These are phyloP conservation scores for Zaprionus bogoriensis DNA, from an alignment of 2,888 invertebrate species.

Conservation along the genomic window DNA sequence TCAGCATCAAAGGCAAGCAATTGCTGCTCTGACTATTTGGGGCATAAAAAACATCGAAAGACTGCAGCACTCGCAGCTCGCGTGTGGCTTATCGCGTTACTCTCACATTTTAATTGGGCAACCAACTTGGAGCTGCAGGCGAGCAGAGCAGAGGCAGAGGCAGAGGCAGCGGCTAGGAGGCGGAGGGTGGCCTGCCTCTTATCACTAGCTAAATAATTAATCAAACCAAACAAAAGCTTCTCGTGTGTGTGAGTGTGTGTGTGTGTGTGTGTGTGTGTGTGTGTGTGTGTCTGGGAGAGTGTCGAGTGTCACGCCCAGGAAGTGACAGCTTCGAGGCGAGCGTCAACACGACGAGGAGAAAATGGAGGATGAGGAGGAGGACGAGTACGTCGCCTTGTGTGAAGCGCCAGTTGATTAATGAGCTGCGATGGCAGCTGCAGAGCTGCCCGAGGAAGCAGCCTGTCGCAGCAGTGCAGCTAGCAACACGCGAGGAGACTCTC, in stretches of 20 bases:
- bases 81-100: slow-evolving; percentile 62
- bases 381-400: slow-evolving; percentile 25
- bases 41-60: slow-evolving; percentile 29
- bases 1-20: slow-evolving; percentile 48
- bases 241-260: background rate
- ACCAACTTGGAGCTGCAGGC: slow-evolving; percentile 6
- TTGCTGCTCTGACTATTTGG: slow-evolving; percentile 33
- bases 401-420: slow-evolving; percentile 68
- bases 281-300: background rate
- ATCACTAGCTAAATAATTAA: slow-evolving; percentile 71
- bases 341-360: slow-evolving; percentile 64
- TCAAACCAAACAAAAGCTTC: slow-evolving; percentile 64
- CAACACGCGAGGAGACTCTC: background rate
- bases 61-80: slow-evolving; percentile 26
- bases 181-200: slow-evolving; percentile 14
- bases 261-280: background rate
- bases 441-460: background rate
- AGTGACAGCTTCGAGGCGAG: slow-evolving; percentile 62
- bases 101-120: slow-evolving; percentile 60
- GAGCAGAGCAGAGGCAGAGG: background rate
- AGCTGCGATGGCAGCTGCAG: slow-evolving; percentile 55
- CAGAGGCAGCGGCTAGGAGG: background rate
- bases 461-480: background rate
- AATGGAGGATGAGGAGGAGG: slow-evolving; percentile 51
- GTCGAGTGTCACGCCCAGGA: slow-evolving; percentile 56